Base-by-base conservation (phyloP, 2,113 vertebrate genomes). In the Trematomus loennbergii region DNA sequence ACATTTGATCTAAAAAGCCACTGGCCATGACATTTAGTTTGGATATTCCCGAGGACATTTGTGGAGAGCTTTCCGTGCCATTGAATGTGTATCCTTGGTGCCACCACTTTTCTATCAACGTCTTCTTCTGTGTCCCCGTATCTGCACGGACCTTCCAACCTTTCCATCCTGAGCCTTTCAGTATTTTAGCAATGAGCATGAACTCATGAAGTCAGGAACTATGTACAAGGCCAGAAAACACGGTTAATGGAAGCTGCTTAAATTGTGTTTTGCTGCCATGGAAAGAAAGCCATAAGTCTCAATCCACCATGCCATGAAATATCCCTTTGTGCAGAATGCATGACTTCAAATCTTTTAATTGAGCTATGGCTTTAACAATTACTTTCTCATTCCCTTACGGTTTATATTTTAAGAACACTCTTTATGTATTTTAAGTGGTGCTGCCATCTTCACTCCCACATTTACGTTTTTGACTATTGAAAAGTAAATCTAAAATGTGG, bases 401-500 rank as follows among this genome's bases (percentile, higher is more conserved):
- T 62, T n/a, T 29, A 29, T 29, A 29, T 29, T 36, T 61, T 20
- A 13, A 17, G 15, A 40, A 50, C 20, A 29, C 29, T 4, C 29
- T 36, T 29, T 22, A n/a, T 2, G 0, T 12, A 66, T 45, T 7
- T 58, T 20, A 17, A 50, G 10, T 29, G 5, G 36, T 60, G 17
- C 66, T 78, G 12, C 49, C 13, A 43, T 69, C 62, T 61, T 60
- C 5, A 22, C 48, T 52, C 15, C 13, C 49, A 53, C 25, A 16
- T 62, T 62, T 40, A 6, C 1, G 36, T 40, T 40, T 40, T 65
- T 46, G 8, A 1, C 20, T 66, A 72, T 52, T 55, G 59, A 43
- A 74, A 68, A 72, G 75, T 4, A 50, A 78, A 67, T 63, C 9
- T 33, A 20, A 86, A 78, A 71, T 76, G n/a, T 68, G 13, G 17